Evolutionary conservation across 1,140 invertebrate genomes (phyloP), one percentile per base, ranked within the genome.

Genomic region (Drosophila sechellia): DNA sequence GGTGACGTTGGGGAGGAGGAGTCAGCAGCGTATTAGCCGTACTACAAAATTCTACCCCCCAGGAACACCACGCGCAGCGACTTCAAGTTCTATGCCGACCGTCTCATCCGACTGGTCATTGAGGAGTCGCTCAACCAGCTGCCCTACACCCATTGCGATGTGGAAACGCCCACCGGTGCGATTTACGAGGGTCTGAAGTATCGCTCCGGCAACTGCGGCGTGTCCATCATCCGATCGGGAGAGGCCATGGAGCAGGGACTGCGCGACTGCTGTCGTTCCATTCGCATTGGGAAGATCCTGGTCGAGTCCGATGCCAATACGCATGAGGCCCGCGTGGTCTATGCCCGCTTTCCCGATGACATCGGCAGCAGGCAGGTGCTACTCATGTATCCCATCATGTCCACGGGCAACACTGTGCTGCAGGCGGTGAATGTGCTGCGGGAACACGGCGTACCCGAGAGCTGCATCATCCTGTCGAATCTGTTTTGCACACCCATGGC

Each of bases 321-420:
- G 0, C 98, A 99, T 78, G 98, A 99, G 92, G 98, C 98, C 10
- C 96, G 95, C 92, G 98, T 99, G 17, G 97, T 99, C 2, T 99
- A 99, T 93, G 98, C 98, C 5, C 97, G 99, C 92, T 98, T 99
- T 92, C 98, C 98, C 1, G 97, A 98, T 81, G 98, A 99, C 92
- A 98, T 99, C 75, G 93, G 95, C 1, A 94, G 95, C 46, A 94
- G 98, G 77, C 98, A 98, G 93, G 97, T 98, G 6, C 93, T 99
- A n/a, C 94, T 99, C 0, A 98, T 99, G 97, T 99, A 99, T 93
- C 98, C 98, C 17, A 99, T 99, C 57, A 98, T 99, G 97, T 98
- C 97, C 76, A 98, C 98, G 31, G 98, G 98, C 6, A 99, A 99
- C 92, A 99, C 98, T 56, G 97, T 99, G 17, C 92, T 94, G 71